Conservation (phyloP, 1,140 invertebrate species). For the Plodia interpunctella region DNA sequence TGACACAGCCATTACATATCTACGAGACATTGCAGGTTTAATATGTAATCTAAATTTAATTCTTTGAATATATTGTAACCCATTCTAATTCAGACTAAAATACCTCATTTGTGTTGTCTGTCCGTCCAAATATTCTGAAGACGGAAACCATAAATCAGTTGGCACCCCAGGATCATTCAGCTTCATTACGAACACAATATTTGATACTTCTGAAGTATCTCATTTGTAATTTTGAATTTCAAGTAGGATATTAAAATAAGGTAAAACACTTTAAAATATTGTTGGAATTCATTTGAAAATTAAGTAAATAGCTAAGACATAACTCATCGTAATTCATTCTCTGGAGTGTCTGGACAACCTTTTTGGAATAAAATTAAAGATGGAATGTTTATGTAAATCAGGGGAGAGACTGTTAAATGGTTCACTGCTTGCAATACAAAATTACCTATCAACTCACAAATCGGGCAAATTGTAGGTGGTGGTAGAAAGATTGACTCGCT, state of each 20-base stretch:
- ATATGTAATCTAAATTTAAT: background rate
- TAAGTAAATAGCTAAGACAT: no score
- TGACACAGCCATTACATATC: no score
- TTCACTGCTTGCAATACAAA: no score
- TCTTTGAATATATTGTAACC: slow-evolving; percentile 1
- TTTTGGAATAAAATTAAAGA: no score
- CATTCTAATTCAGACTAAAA: background rate
- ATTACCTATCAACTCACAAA: no score
- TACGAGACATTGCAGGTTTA: background rate
- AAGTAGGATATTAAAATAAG: background rate
- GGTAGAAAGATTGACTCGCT: no score
- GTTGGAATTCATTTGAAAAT: no score
- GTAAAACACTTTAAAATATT: background rate
- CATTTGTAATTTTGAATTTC: background rate
- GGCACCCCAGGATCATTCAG: background rate
- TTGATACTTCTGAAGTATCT: background rate
- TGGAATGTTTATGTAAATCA: no score
- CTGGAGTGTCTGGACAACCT: no score
- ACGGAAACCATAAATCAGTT: background rate
- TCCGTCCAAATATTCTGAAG: background rate
- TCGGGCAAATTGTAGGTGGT: no score
- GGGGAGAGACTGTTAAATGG: no score
- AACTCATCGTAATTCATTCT: no score
- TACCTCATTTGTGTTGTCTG: background rate
- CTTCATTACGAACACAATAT: background rate